Percentiles rank a stretch among this genome's conserved stretches.
Evolutionary conservation across 2,888 invertebrate species (phyloP).

Genomic region (Sinelater perroti): DNA sequence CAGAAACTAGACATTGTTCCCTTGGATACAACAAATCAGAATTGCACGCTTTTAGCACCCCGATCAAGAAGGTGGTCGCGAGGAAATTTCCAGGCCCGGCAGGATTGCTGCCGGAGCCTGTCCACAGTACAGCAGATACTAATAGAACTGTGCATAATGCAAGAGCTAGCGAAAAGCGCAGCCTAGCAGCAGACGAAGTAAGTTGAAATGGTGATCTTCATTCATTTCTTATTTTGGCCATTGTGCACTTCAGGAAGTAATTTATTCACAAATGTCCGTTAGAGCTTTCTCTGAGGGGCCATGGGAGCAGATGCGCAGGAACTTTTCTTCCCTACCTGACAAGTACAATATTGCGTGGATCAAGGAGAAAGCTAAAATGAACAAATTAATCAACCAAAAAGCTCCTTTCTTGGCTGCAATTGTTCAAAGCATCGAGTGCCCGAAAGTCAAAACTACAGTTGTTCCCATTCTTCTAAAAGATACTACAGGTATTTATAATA

Average conservation of each 20-base stretch:
- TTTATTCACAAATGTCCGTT: slow-evolving; percentile 48
- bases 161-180: background rate
- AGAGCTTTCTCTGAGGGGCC: slow-evolving; percentile 46
- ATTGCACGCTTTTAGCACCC: background rate
- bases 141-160: too few species aligned
- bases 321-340: slow-evolving; percentile 43
- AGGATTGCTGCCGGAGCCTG: slow-evolving; percentile 44
- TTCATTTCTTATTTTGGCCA: background rate
- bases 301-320: slow-evolving; percentile 49
- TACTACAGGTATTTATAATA: slow-evolving; percentile 51
- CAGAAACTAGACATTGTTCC: too few species aligned
- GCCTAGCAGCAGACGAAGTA: background rate
- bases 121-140: slow-evolving; percentile 27
- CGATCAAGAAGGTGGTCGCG: slow-evolving; percentile 38
- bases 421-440: slow-evolving; percentile 47
- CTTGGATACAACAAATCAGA: too few species aligned
- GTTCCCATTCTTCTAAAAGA: slow-evolving; percentile 51
- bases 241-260: slow-evolving; percentile 30
- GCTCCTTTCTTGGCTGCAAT: slow-evolving; percentile 54
- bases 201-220: slow-evolving; percentile 10
- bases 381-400: slow-evolving; percentile 49
- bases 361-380: slow-evolving; percentile 45
- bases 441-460: slow-evolving; percentile 40
- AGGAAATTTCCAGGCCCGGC: slow-evolving; percentile 50
- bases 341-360: slow-evolving; percentile 54